Evolutionary conservation across 2,797 vertebrate species (phyloP), one percentile per base, ranked within the genome.

Genomic region (Enteromius anoplus): DNA sequence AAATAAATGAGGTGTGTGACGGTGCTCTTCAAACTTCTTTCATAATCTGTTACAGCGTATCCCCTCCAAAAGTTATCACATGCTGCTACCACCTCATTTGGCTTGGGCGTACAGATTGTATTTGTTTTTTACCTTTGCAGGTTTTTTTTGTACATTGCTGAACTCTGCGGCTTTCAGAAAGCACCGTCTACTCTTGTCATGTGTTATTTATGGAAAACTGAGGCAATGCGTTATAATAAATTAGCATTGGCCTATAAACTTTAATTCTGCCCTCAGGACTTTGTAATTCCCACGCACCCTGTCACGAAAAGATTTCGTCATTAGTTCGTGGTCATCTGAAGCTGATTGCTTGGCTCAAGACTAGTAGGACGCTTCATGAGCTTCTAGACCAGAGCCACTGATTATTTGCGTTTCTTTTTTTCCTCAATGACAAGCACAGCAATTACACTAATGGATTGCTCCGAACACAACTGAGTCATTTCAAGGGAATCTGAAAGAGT

Each of bases 401-500:
- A 83, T 83, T 89, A 85, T 89, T 88, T 85, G 84, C 3, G 3
- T 87, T 84, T 78, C 78, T 89, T 83, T 90, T 29, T 87, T 91
- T 86, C 72, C 37, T 86, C 60, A 53, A 49, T 87, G 88, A 89
- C 29, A 69, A 88, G 90, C 76, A 87, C 85, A 77, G 84, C 85
- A 85, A 85, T 64, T 80, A 78, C 62, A 69, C 75, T 58, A 32
- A 80, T 86, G 37, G 78, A 90, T 84, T 79, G 86, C 88, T 90
- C 70, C 73, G 78, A 85, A 80, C 85, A 80, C 81, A 88, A 87
- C 90, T 85, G 73, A 75, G 85, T 86, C 85, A 87, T 90, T 88
- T 88, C 42, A 81, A 82, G 89, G 85, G 91, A 92, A 91, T 90
- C 78, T 88, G 85, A 87, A 91, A 87, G 87, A 90, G 89, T 89